Conservation (phyloP, 2,797 vertebrate species). For the Scarus forsteni region DNA sequence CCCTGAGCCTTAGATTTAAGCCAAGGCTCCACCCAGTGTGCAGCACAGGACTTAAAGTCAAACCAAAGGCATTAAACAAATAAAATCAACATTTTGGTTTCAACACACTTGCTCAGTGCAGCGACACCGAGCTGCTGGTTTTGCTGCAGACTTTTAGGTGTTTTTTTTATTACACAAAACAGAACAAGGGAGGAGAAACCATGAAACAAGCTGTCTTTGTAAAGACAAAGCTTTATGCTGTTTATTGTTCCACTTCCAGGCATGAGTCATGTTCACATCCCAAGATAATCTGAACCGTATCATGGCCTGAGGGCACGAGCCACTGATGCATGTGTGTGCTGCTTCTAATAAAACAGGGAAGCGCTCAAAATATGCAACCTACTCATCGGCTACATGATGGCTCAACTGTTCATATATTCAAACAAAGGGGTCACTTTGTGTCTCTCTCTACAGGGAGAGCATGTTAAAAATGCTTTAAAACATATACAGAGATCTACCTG, state of each 20-base stretch:
- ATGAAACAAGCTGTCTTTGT: neutral
- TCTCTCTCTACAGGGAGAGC: neutral
- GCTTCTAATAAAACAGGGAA: conserved; percentile 2
- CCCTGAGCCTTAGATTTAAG: too few species aligned
- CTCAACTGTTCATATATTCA: conserved; percentile 1
- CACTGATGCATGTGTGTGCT: conserved; percentile 7
- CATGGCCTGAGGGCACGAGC: conserved; percentile 20
- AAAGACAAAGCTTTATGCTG: neutral
- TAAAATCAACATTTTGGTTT: too few species aligned
- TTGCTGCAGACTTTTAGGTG: too few species aligned
- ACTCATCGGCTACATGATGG: neutral
- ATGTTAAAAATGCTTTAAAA: neutral
- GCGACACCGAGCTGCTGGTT: too few species aligned
- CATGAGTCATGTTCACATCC: conserved; percentile 34
- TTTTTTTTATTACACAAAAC: too few species aligned
- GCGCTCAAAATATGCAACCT: neutral
- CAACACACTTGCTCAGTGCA: too few species aligned
- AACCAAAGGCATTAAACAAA: too few species aligned
- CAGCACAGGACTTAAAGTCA: too few species aligned
- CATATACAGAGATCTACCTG: neutral
- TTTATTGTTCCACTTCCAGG: conserved; percentile 21
- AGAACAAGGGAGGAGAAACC: too few species aligned
- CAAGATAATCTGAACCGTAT: conserved; percentile 26
- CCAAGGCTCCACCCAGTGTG: too few species aligned
- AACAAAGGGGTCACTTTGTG: neutral